phyloP scores from a whole-genome alignment of 2,888 invertebrate genomes.

The Nomada flava region DNA sequence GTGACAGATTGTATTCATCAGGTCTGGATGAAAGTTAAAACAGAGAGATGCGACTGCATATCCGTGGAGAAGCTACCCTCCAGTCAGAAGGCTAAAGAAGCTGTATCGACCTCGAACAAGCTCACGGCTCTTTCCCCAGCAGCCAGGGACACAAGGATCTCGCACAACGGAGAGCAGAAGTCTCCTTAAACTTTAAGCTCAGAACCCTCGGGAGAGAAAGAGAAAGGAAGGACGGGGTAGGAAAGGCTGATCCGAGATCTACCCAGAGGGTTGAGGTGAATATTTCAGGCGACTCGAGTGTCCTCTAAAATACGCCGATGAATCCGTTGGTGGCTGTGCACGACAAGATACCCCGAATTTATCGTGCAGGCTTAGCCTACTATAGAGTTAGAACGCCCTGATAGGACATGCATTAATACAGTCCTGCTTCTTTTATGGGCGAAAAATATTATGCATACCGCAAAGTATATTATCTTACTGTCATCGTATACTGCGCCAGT shows the following conservation, averaged over 20 bases:
- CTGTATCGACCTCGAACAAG: conserved; percentile 57
- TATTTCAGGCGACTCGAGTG: conserved; percentile 73
- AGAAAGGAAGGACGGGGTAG: background rate
- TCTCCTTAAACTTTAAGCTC: conserved; percentile 67
- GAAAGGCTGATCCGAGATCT: conserved; percentile 40
- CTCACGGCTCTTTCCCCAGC: conserved; percentile 28
- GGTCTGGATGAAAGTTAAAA: conserved; percentile 35
- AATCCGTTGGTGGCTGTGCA: conserved; percentile 42
- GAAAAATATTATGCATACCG: background rate
- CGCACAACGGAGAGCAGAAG: conserved; percentile 30
- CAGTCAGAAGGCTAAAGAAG: conserved; percentile 46
- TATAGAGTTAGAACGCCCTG: background rate
- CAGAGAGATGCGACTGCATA: conserved; percentile 21
- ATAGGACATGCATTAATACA: conserved; percentile 27
- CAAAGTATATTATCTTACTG: background rate
- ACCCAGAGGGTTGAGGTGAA: conserved; percentile 62
- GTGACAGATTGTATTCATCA: conserved; percentile 16
- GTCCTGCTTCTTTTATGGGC: background rate
- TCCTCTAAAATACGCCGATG: conserved; percentile 66
- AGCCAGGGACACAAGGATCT: conserved; percentile 40
- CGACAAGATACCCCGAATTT: conserved; percentile 57
- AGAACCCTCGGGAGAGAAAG: conserved; percentile 35
- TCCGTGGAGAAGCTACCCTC: conserved; percentile 28
- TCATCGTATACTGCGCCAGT: background rate
- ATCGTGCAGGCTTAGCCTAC: conserved; percentile 20